These are phyloP conservation scores for Sylvia atricapilla DNA, from an alignment of 2,113 vertebrate genomes.

Conservation along the genomic window DNA sequence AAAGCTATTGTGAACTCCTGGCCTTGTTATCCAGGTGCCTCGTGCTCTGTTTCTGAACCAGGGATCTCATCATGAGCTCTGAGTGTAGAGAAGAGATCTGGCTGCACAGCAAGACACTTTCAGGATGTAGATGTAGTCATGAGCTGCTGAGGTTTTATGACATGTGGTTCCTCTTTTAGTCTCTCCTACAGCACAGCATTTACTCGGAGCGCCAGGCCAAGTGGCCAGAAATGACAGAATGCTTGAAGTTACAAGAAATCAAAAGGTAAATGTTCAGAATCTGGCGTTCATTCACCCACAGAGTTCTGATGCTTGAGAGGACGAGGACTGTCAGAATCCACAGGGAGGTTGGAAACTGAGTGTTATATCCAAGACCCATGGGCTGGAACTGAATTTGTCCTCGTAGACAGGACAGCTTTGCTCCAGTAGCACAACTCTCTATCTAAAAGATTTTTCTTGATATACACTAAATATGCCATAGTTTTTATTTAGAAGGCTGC, in stretches of 20 bases:
- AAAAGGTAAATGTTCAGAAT: background rate
- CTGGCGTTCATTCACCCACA: background rate
- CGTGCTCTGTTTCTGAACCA: background rate
- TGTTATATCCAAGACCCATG: background rate
- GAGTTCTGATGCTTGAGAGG: background rate
- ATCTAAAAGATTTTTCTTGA: background rate
- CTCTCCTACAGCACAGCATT: background rate
- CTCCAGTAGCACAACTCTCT: background rate
- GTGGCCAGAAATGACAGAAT: background rate
- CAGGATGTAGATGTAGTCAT: background rate
- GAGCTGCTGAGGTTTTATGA: background rate
- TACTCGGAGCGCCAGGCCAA: background rate
- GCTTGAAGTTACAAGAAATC: background rate
- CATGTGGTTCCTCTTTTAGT: background rate
- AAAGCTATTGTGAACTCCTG: background rate
- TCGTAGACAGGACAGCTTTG: background rate
- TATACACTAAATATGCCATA: background rate
- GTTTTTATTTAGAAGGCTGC: background rate
- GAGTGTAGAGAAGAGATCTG: background rate
- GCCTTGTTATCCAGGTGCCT: background rate
- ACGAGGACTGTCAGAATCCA: background rate
- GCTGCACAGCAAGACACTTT: background rate
- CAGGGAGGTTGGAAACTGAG: rapidly evolving
- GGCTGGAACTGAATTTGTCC: background rate
- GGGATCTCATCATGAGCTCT: background rate